Evolutionary conservation across 2,888 invertebrate genomes (phyloP), one percentile per base, ranked within the genome.

Genomic region (Chymomyza procnemis): DNA sequence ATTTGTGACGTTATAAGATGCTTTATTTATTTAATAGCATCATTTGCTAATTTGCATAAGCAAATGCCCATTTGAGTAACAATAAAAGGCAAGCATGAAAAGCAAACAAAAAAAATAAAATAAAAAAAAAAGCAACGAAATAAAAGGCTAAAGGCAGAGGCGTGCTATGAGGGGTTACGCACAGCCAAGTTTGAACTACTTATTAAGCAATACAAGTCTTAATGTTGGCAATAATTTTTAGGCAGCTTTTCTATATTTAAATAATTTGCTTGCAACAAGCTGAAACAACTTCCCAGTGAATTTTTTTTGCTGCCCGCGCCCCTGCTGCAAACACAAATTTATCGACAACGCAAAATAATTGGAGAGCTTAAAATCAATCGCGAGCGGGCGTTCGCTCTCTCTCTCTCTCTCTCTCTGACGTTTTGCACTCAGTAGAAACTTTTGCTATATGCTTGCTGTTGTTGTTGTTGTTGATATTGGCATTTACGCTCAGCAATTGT

Each of bases 291-390:
- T 3, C 6, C 1, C 26, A 26, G 5, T n/a, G n/a, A n/a, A 6
- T 26, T 6, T 26, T 26, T 26, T 26, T 26, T 26, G 4, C 6
- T 26, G 26, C 26, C 4, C 8, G 6, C 26, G 26, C 26, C 26
- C 26, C 26, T 26, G 26, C 6, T 12, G 34, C 34, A 21, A 55
- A 26, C 63, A 64, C 18, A 57, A 78, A 71, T 75, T 67, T 63
- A 78, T 72, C 69, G 78, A 69, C 67, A 72, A 75, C 75, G 75
- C 78, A 75, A 78, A 78, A 69, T 67, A 59, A 76, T 76, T 78
- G 71, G 71, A 71, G 59, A 41, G 34, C 26, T 41, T 41, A 2
- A 41, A 41, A 41, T 41, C 34, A 41, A 41, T 50, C 16, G 16
- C 50, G 16, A 0, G 5, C 16, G n/a, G 4, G 16, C 50, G 16